phyloP scores from a whole-genome alignment of 2,113 vertebrate genomes.

The Pycnonotus jocosus region DNA sequence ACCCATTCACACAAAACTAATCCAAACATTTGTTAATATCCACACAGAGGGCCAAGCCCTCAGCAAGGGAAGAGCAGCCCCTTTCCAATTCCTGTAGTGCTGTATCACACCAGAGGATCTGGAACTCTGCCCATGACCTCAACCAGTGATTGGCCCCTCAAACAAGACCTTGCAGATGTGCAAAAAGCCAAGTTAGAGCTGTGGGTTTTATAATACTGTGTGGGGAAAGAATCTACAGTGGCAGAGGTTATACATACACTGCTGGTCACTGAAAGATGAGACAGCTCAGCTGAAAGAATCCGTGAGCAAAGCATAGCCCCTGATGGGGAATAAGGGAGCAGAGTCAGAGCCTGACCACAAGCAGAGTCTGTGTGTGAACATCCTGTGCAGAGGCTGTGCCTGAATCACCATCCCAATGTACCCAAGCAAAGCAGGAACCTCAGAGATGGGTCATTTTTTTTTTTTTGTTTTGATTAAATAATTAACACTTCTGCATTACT shows the following conservation, averaged over 20 bases:
- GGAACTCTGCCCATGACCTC: not conserved
- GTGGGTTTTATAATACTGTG: not conserved
- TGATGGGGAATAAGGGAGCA: not conserved
- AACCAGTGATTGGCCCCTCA: not conserved
- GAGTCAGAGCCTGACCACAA: not conserved
- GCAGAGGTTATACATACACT: not conserved
- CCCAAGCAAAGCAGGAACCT: not conserved
- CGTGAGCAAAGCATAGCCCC: not conserved
- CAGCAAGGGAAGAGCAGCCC: not conserved
- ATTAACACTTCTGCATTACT: not conserved
- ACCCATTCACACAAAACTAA: not conserved
- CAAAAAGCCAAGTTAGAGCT: not conserved
- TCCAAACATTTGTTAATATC: not conserved
- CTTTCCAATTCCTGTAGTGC: fast-evolving
- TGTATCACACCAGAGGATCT: not conserved
- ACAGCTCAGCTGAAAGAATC: not conserved
- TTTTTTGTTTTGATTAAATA: not conserved
- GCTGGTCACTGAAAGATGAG: not conserved
- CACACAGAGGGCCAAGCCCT: not conserved
- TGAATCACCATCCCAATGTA: not conserved
- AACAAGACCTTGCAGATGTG: not conserved
- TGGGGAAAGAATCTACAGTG: not conserved
- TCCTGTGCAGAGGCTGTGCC: not conserved
- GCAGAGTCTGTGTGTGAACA: not conserved
- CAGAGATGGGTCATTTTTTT: fast-evolving